Percentiles rank a stretch among this genome's conserved stretches.
phyloP scores from a whole-genome alignment of 2,888 invertebrate species.

The Lasioglossum zephyrum region DNA sequence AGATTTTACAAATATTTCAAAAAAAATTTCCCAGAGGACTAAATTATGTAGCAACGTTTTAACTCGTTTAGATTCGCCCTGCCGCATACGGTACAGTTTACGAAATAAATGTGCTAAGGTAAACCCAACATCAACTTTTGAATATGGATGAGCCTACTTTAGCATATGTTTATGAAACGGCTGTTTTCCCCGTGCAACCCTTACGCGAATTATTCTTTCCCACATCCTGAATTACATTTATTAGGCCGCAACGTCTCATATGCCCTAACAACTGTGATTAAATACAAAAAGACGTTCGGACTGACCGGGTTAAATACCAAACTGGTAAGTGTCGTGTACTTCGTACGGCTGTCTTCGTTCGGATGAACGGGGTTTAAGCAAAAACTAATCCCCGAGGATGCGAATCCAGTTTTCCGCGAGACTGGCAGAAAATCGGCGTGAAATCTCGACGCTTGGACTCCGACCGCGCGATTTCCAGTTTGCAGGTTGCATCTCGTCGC shows the following conservation, averaged over 20 bases:
- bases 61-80: background rate
- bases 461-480: background rate
- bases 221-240: background rate
- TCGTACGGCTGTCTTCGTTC: background rate
- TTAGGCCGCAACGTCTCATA: background rate
- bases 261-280: too few species aligned
- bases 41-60: background rate
- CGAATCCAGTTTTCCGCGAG: background rate
- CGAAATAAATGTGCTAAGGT: background rate
- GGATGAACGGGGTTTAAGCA: background rate
- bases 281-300: background rate
- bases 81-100: background rate
- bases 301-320: background rate
- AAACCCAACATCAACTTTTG: background rate
- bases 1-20: background rate
- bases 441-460: background rate
- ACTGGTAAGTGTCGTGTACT: background rate
- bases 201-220: background rate
- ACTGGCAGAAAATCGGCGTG: constrained; percentile 4
- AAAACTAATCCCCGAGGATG: background rate
- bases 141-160: background rate
- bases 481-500: constrained; percentile 1
- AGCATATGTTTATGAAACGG: background rate
- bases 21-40: background rate
- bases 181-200: background rate